Conservation (phyloP, 2,797 vertebrate species). For the Melanotaenia pygmaea region DNA sequence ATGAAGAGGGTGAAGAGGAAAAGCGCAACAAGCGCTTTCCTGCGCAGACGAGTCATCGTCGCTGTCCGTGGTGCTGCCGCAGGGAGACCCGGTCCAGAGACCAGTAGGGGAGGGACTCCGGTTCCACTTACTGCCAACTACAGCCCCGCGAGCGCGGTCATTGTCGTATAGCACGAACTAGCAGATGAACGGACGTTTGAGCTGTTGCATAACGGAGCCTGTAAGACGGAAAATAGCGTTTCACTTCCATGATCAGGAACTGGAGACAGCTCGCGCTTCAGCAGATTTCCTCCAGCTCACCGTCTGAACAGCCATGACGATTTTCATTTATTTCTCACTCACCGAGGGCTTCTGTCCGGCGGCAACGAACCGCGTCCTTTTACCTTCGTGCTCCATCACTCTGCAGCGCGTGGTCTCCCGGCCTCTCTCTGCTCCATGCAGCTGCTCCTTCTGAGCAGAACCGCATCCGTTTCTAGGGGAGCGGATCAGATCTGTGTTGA, state of each 20-base stretch:
- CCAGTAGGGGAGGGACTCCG: neutral
- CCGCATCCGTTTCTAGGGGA: neutral
- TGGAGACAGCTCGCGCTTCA: neutral
- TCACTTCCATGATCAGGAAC: slow-evolving; percentile 28
- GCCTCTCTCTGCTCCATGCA: slow-evolving; percentile 2
- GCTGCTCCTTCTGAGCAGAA: slow-evolving; percentile 16
- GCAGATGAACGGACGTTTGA: slow-evolving; percentile 3
- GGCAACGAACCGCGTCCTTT: neutral
- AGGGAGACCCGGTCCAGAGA: neutral
- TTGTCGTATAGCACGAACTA: neutral
- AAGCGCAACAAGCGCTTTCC: slow-evolving; percentile 87
- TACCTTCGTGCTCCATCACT: slow-evolving; percentile 8
- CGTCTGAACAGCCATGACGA: neutral
- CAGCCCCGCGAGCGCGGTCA: slow-evolving; percentile 12
- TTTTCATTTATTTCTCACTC: neutral
- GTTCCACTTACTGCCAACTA: neutral
- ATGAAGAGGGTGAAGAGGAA: slow-evolving; percentile 91
- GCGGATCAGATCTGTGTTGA: neutral
- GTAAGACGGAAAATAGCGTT: slow-evolving; percentile 7
- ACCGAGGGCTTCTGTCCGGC: neutral
- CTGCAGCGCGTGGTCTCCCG: neutral
- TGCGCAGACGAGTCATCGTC: slow-evolving; percentile 88
- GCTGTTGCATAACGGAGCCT: slow-evolving; percentile 20
- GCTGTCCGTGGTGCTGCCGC: slow-evolving; percentile 73
- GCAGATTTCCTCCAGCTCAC: neutral